Percentiles rank a stretch among this genome's conserved stretches.
phyloP scores from a whole-genome alignment of 2,888 invertebrate species.

The Cheilosia variabilis region DNA sequence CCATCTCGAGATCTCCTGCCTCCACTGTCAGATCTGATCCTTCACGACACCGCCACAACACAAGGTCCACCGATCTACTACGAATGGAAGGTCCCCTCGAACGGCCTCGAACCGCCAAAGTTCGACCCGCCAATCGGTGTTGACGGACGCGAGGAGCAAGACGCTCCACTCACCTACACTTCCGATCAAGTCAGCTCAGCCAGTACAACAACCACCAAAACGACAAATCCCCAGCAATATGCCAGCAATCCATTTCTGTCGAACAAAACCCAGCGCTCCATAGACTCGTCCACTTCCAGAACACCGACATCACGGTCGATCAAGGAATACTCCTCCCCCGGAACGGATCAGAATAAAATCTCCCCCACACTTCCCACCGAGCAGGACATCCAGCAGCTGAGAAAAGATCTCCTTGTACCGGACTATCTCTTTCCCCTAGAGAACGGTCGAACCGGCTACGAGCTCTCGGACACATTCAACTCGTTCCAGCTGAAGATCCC shows the following conservation, averaged over 20 bases:
- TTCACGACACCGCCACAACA: constrained; percentile 84
- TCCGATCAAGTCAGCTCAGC: constrained; percentile 77
- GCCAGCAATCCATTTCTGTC: constrained; percentile 67
- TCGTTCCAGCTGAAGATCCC: constrained; percentile 86
- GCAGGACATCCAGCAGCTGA: constrained; percentile 84
- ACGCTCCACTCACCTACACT: constrained; percentile 78
- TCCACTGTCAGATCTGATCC: constrained; percentile 84
- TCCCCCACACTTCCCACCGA: constrained; percentile 67
- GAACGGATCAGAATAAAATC: constrained; percentile 55
- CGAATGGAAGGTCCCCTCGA: constrained; percentile 87
- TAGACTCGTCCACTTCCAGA: constrained; percentile 73
- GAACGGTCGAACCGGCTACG: constrained; percentile 86
- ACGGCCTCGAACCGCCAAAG: constrained; percentile 86
- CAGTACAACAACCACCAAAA: constrained; percentile 69
- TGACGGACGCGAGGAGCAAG: constrained; percentile 82
- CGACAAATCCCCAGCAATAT: constrained; percentile 40
- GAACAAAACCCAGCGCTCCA: constrained; percentile 58
- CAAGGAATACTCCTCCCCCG: constrained; percentile 76
- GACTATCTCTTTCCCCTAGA: constrained; percentile 87
- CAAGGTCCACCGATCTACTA: constrained; percentile 87
- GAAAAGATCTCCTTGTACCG: constrained; percentile 86
- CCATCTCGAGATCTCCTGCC: constrained; percentile 84
- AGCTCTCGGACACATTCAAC: constrained; percentile 85
- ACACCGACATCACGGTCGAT: constrained; percentile 80
- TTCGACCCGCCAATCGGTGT: constrained; percentile 82